These are phyloP conservation scores for Pangasius krempfi DNA, from an alignment of 2,797 vertebrate species.

Conservation along the genomic window DNA sequence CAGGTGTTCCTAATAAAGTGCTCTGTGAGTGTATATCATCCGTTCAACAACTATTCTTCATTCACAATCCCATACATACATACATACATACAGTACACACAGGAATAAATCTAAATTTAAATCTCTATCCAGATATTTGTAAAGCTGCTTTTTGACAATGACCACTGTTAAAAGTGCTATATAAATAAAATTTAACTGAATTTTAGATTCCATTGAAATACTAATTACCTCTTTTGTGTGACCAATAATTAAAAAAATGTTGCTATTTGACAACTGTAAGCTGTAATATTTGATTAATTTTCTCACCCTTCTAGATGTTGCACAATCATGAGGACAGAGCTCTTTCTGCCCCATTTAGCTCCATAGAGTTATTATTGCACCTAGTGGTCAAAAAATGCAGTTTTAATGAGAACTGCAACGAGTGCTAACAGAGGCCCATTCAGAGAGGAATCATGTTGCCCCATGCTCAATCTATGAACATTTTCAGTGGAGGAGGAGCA, in stretches of 20 bases:
- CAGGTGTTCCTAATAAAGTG: not conserved
- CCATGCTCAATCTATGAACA: not conserved
- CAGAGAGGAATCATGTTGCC: no score
- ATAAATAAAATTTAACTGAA: not conserved
- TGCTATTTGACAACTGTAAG: not conserved
- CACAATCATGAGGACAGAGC: not conserved
- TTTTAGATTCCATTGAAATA: not conserved
- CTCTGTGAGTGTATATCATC: not conserved
- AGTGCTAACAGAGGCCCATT: not conserved
- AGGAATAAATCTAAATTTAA: not conserved
- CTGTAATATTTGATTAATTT: not conserved
- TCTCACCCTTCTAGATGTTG: not conserved
- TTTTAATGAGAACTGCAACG: not conserved
- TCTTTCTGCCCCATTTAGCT: not conserved
- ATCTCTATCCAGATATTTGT: not conserved
- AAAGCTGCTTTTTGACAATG: not conserved
- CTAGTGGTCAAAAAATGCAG: not conserved
- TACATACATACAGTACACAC: not conserved
- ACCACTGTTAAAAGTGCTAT: not conserved
- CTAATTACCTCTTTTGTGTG: not conserved
- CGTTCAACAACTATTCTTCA: not conserved
- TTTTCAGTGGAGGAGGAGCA: not conserved
- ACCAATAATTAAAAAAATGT: not conserved
- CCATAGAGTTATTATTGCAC: not conserved
- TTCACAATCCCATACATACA: not conserved